A percentile compares a stretch with the other conserved stretches of the same genome.
These are phyloP conservation scores for Microcebus tavaratra DNA, from an alignment of 2,113 vertebrate genomes.

Conservation along the genomic window DNA sequence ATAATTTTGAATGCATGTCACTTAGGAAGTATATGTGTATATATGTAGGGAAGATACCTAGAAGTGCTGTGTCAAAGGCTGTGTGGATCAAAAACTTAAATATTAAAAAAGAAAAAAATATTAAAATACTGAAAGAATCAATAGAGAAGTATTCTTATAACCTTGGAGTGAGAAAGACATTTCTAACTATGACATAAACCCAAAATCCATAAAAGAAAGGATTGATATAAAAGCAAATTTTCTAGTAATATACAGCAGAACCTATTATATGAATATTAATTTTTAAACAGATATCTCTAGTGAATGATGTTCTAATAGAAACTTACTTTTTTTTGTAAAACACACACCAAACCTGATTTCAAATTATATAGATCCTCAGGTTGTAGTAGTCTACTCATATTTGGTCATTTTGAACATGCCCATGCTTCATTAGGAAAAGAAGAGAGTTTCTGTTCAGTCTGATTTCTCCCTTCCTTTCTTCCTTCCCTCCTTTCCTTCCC, in stretches of 20 bases:
- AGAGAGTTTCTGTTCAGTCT: not conserved
- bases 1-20: not conserved
- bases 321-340: not conserved
- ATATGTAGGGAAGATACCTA: not conserved
- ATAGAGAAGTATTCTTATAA: not conserved
- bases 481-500: not conserved
- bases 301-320: not conserved
- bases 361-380: not conserved
- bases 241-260: not conserved
- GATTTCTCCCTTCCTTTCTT: not conserved
- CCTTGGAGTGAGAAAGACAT: not conserved
- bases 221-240: not conserved
- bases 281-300: not conserved
- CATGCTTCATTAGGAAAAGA: not conserved
- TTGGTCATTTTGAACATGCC: not conserved
- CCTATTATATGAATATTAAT: not conserved
- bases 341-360: constrained; percentile 7
- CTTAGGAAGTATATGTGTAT: not conserved
- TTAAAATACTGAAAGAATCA: not conserved
- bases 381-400: not conserved
- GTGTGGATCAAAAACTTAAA: not conserved
- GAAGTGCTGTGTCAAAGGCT: not conserved
- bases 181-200: not conserved
- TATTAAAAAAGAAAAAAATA: not conserved
- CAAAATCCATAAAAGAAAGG: not conserved